phyloP scores from a whole-genome alignment of 2,888 invertebrate species.

The Netelia melanura region DNA sequence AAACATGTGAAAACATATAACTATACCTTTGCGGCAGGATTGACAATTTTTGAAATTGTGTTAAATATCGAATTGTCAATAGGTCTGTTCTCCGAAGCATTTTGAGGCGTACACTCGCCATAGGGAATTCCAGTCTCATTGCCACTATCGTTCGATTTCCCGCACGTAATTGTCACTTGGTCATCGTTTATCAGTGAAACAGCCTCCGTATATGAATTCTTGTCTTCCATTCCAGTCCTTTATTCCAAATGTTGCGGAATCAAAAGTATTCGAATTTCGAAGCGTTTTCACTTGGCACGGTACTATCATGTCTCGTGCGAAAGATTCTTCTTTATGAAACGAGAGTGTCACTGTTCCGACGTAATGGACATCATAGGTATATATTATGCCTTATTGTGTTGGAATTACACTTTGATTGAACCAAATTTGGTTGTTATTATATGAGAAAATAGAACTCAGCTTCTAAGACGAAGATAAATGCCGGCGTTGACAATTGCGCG shows the following conservation, averaged over 20 bases:
- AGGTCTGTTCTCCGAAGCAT: constrained; percentile 73
- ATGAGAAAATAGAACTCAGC: not conserved
- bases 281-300: not conserved
- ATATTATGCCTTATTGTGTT: not conserved
- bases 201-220: constrained; percentile 53
- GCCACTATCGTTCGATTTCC: constrained; percentile 40
- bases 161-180: constrained; percentile 33
- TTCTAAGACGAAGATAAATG: no score
- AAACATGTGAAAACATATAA: not conserved
- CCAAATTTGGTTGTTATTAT: not conserved
- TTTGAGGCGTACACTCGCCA: constrained; percentile 70
- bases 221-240: constrained; percentile 63
- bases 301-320: constrained; percentile 52
- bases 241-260: constrained; percentile 2
- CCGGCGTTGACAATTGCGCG: no score
- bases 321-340: not conserved
- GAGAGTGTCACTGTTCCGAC: not conserved
- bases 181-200: constrained; percentile 34
- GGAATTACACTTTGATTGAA: not conserved
- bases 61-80: constrained; percentile 83
- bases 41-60: constrained; percentile 83
- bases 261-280: constrained; percentile 9
- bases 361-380: not conserved
- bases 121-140: constrained; percentile 44
- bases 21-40: constrained; percentile 81